A percentile compares a stretch with the other conserved stretches of the same genome.
Evolutionary conservation across 2,888 invertebrate species (phyloP).

Genomic region (Athalia rosae): DNA sequence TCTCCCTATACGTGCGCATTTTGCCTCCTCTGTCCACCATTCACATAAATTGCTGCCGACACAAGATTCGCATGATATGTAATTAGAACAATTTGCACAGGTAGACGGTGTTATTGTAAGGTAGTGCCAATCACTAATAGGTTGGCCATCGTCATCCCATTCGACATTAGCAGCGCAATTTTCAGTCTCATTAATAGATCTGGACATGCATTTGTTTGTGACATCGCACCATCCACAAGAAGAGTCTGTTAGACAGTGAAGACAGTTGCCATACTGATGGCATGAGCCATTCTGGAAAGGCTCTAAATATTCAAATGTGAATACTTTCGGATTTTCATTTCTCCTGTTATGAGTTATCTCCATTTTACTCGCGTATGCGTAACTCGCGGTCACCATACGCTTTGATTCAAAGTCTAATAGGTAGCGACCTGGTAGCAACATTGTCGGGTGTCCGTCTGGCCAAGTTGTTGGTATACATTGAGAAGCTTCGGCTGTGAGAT

Average conservation of each 20-base stretch:
- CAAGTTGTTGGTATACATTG: constrained; percentile 82
- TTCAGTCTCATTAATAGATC: constrained; percentile 81
- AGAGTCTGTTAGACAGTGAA: constrained; percentile 91
- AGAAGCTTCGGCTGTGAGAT: constrained; percentile 81
- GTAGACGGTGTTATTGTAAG: constrained; percentile 87
- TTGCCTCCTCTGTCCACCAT: constrained; percentile 93
- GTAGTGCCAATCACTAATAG: constrained; percentile 83
- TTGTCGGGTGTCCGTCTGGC: constrained; percentile 75
- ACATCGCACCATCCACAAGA: constrained; percentile 95
- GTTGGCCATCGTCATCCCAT: constrained; percentile 74
- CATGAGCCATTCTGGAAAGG: constrained; percentile 90
- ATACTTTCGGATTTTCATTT: constrained; percentile 86
- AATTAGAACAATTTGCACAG: constrained; percentile 92
- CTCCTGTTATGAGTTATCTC: constrained; percentile 86
- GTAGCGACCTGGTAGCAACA: constrained; percentile 79
- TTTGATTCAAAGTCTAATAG: constrained; percentile 82
- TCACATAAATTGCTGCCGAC: constrained; percentile 86
- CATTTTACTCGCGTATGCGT: constrained; percentile 81
- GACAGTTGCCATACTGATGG: constrained; percentile 85
- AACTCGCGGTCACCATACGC: constrained; percentile 74
- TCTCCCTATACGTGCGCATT: constrained; percentile 88
- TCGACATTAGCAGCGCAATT: constrained; percentile 77
- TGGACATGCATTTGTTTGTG: constrained; percentile 82
- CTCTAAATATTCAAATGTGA: constrained; percentile 92
- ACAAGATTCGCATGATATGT: constrained; percentile 91